Base-by-base conservation (phyloP, 2,113 vertebrate species). In the Periophthalmus modestus region DNA sequence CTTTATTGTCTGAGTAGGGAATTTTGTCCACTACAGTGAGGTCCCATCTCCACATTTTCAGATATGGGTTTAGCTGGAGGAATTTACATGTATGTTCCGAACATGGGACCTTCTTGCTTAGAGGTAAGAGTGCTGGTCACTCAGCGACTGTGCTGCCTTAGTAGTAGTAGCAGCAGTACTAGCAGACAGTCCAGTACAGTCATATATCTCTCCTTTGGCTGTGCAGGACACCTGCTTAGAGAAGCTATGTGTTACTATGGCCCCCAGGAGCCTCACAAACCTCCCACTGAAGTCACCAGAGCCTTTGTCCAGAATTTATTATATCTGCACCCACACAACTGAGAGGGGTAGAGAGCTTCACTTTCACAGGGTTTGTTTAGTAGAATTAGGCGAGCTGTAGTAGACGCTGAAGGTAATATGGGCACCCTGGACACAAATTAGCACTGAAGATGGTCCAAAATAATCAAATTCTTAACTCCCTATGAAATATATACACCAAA, bases 201-300 rank as follows among this genome's bases (percentile, higher is more conserved):
- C 61, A 36, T 65, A 65, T 65, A 36, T 39, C 33, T 36, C 7
- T 39, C 3, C 28, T 39, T n/a, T 43, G 18, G 34, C 62, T 43
- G 62, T 39, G 62, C 19, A 21, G 16, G 10, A 39, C 62, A 65
- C 62, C 59, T 62, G 59, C 28, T 65, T 65, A 65, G 34, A 65
- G 62, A 36, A n/a, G 62, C 62, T 12, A 2, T 39, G 62, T 39
- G 33, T 43, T 4, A 16, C 24, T 34, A 62, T 28, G 28, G 24
- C 62, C 62, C 59, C 62, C 62, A 39, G 16, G 62, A 65, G 62
- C 62, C 19, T 21, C 34, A 39, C 62, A 65, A 65, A 65, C 9
- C 18, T 28, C 18, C 62, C 34, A 65, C 62, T n/a, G 34, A 34
- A 65, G 18, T 36, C 33, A 21, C 43, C 18, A 65, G 34, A 0